phyloP scores from a whole-genome alignment of 2,113 vertebrate species.

The Leucoraja erinaceus region DNA sequence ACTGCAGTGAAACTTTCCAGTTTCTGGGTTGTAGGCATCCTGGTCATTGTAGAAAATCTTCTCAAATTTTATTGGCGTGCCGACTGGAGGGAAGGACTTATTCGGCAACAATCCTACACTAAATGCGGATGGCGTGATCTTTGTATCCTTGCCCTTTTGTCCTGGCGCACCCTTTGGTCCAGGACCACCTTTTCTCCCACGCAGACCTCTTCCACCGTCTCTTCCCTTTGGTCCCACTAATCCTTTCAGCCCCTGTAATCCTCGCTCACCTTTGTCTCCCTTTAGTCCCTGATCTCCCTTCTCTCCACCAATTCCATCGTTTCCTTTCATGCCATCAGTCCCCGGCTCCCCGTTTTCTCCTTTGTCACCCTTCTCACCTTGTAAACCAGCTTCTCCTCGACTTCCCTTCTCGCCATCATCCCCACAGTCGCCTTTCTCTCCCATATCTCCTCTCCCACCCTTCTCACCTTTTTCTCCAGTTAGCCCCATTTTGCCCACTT shows the following conservation, averaged over 20 bases:
- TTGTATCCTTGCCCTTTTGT: slow-evolving; percentile 55
- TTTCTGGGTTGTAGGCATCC: slow-evolving; percentile 67
- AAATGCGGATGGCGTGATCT: slow-evolving; percentile 68
- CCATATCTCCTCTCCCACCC: slow-evolving; percentile 72
- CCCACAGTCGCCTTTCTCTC: slow-evolving; percentile 73
- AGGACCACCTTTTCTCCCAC: slow-evolving; percentile 73
- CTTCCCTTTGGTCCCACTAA: slow-evolving; percentile 65
- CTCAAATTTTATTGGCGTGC: slow-evolving; percentile 79
- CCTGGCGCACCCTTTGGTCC: slow-evolving; percentile 76
- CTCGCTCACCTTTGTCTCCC: slow-evolving; percentile 76
- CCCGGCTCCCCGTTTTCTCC: slow-evolving; percentile 73
- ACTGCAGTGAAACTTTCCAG: slow-evolving; percentile 79
- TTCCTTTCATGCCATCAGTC: slow-evolving; percentile 61
- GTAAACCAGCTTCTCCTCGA: slow-evolving; percentile 70
- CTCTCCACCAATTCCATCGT: slow-evolving; percentile 62
- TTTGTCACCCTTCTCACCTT: slow-evolving; percentile 67
- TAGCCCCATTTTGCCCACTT: slow-evolving; percentile 59
- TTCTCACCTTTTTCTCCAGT: slow-evolving; percentile 60
- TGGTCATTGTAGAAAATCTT: slow-evolving; percentile 82
- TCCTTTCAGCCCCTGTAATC: slow-evolving; percentile 60
- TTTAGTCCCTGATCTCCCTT: slow-evolving; percentile 66
- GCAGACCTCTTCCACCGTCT: slow-evolving; percentile 69
- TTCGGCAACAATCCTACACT: slow-evolving; percentile 77
- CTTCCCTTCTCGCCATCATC: slow-evolving; percentile 67
- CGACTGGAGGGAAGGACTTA: slow-evolving; percentile 81